A percentile compares a stretch with the other conserved stretches of the same genome.
Evolutionary conservation across 2,888 invertebrate genomes (phyloP).

Genomic region (Trypoxylon attenuatum): DNA sequence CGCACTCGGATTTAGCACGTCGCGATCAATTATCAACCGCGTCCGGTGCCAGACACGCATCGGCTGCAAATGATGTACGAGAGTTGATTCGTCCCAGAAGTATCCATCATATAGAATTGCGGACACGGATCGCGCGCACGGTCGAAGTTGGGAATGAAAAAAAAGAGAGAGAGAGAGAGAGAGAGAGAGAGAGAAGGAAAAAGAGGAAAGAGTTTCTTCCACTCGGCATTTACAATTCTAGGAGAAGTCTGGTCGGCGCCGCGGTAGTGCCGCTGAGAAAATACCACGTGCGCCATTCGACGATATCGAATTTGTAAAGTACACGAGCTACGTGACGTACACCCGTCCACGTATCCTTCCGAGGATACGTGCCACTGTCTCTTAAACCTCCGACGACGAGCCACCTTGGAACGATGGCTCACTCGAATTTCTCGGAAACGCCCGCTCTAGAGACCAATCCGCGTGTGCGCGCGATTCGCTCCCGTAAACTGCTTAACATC

Average conservation of each 20-base stretch:
- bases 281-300: neutral
- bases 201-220: neutral
- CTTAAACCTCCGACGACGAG: neutral
- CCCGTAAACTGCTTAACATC: neutral
- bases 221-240: neutral
- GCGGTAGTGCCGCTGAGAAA: neutral
- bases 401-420: too few relatives aligned
- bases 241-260: neutral
- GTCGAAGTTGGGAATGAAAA: neutral
- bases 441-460: neutral
- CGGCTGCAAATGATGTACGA: slow-evolving; percentile 21
- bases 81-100: slow-evolving; percentile 20
- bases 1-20: slow-evolving; percentile 17
- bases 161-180: neutral
- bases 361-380: neutral
- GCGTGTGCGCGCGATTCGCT: too few relatives aligned
- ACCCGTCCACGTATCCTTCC: neutral
- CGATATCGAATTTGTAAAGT: slow-evolving; percentile 1
- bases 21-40: slow-evolving; percentile 25
- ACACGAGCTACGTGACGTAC: neutral
- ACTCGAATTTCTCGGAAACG: neutral
- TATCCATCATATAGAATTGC: slow-evolving; percentile 28
- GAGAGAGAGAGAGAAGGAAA: neutral
- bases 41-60: slow-evolving; percentile 20
- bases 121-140: too few relatives aligned